A percentile compares a stretch with the other conserved stretches of the same genome.
Conservation (phyloP, 2,113 vertebrate genomes). For the Micromys minutus region DNA sequence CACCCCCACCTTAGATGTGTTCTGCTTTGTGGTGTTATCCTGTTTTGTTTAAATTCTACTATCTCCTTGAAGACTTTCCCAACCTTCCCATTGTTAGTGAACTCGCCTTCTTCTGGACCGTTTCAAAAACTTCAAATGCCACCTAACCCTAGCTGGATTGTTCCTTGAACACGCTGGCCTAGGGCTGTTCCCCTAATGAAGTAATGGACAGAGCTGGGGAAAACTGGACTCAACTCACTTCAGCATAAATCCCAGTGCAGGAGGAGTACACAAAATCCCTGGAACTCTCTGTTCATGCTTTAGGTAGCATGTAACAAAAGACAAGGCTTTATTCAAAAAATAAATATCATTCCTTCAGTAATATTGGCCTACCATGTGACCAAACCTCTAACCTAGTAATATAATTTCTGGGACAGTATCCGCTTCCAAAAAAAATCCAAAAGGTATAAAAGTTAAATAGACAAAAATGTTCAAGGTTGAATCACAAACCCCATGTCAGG, state of each 20-base stretch:
- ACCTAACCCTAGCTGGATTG: background rate
- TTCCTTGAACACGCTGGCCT: background rate
- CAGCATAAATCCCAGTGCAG: background rate
- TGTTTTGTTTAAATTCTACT: background rate
- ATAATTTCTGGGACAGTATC: background rate
- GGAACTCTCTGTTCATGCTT: background rate
- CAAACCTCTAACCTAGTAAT: background rate
- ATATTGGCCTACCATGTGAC: background rate
- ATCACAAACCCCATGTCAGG: background rate
- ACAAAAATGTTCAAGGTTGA: slow-evolving; percentile 12
- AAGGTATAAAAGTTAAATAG: slow-evolving; percentile 26
- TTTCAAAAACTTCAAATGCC: background rate
- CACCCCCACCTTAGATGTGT: background rate
- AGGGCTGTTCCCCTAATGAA: background rate
- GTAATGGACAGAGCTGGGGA: background rate
- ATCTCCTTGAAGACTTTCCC: background rate
- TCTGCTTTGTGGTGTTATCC: slow-evolving; percentile 2
- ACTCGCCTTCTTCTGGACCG: background rate
- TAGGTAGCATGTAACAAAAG: background rate
- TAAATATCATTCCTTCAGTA: background rate
- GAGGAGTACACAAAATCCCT: background rate
- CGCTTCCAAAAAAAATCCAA: background rate
- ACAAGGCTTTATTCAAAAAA: background rate
- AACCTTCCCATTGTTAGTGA: background rate
- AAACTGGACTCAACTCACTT: background rate